Base-by-base conservation (phyloP, 2,888 invertebrate genomes). In the Polymixis flavicincta region DNA sequence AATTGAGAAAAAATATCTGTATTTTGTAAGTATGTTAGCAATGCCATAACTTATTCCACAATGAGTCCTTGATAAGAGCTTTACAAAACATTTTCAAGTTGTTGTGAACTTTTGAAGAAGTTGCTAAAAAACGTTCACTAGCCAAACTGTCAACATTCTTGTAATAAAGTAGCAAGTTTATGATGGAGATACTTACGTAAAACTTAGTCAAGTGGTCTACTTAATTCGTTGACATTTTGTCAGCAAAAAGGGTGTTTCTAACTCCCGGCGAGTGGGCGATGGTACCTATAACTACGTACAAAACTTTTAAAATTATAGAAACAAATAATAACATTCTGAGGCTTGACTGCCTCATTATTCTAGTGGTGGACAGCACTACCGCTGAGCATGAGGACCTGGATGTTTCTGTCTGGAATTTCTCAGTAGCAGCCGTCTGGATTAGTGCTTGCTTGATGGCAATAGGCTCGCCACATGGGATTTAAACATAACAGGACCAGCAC, bases 81-180 rank as follows among this genome's bases (percentile, higher is more conserved):
- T 59, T 0, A 70, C 60, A 74, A 86, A 80, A 74, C 66, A 71
- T 86, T 60, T n/a, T 78, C 37, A 76, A 87, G 83, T 78, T 73
- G 68, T 55, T 67, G 71, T 67, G 52, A 66, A 78, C 54, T 45
- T 52, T 54, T 54, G 25, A 78, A 76, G 69, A 59, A 61, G 32
- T 75, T 77, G 86, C 78, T 78, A 73, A 80, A 87, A 82, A 77
- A 74, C 61, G n/a, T 69, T 77, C 72, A 76, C 66, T 79, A 50
- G 65, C 77, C 78, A 74, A 83, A 80, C 78, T 92, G 92, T 90
- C 93, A 90, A 76, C 42, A 85, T 87, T 87, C 69, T 83, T 81
- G 88, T 88, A 92, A 93, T 94, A 94, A 94, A 93, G 89, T 91
- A 90, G 90, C 87, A 52, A 78, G 87, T 94, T 94, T 94, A 94